A percentile compares a stretch with the other conserved stretches of the same genome.
Evolutionary conservation across 2,113 vertebrate species (phyloP).

Genomic region (Atherinomorus stipes): DNA sequence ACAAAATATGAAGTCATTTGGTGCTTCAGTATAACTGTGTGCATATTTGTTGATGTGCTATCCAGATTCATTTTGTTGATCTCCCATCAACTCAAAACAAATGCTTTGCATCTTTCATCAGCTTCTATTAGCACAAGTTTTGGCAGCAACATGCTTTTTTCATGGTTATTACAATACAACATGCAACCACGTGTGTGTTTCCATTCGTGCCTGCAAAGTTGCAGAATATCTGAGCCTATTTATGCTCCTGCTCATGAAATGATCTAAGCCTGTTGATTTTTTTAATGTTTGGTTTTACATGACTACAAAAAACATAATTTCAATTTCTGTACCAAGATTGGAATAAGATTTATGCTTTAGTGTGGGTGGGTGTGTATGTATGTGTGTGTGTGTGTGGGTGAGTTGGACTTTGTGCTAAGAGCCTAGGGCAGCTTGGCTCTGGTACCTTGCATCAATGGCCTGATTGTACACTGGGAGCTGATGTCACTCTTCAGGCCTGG

Average conservation of each 20-base stretch:
- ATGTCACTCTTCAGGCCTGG: conserved; percentile 67
- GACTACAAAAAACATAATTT: background rate
- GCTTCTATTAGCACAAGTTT: background rate
- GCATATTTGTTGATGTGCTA: conserved; percentile 1
- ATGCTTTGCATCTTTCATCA: background rate
- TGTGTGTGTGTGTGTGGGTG: background rate
- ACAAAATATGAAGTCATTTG: background rate
- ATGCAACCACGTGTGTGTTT: background rate
- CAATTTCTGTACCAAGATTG: conserved; percentile 13
- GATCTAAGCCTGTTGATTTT: background rate
- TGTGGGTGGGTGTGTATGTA: background rate
- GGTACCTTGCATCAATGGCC: conserved; percentile 76
- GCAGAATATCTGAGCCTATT: background rate
- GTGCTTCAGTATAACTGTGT: conserved; percentile 2
- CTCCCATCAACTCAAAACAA: background rate
- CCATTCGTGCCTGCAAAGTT: background rate
- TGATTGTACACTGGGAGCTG: conserved; percentile 73
- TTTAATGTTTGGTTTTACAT: background rate
- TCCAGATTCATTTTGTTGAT: background rate
- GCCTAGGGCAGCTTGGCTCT: conserved; percentile 49
- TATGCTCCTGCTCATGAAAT: background rate
- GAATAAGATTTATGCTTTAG: conserved; percentile 1
- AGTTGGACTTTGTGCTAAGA: background rate
- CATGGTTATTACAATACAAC: background rate
- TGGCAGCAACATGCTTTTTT: background rate